Evolutionary conservation across 2,113 vertebrate genomes (phyloP).

Genomic region (Poeciliopsis retropinna): DNA sequence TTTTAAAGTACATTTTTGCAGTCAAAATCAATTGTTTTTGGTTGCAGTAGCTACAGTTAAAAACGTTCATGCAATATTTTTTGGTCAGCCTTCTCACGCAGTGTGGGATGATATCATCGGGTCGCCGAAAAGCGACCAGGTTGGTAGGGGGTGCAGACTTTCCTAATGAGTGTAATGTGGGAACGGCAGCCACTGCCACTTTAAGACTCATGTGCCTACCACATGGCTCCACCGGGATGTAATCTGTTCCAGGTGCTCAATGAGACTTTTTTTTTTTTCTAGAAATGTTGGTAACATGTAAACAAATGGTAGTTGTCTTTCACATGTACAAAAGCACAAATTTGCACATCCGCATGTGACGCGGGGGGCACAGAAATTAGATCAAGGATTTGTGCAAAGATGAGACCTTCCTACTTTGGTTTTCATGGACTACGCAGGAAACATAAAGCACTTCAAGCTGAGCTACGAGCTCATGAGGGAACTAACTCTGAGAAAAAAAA

Average conservation of each 20-base stretch:
- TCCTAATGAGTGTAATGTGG: constrained; percentile 63
- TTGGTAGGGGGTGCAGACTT: constrained; percentile 36
- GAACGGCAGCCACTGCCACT: constrained; percentile 54
- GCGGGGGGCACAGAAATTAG: background rate
- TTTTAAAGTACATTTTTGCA: background rate
- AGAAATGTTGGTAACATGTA: constrained; percentile 5
- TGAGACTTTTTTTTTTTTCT: background rate
- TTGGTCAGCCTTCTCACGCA: constrained; percentile 1
- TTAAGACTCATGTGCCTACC: constrained; percentile 64
- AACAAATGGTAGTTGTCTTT: constrained; percentile 1
- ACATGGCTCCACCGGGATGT: constrained; percentile 55
- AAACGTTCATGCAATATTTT: background rate
- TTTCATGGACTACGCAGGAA: background rate
- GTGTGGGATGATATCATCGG: constrained; percentile 51
- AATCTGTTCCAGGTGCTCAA: constrained; percentile 72
- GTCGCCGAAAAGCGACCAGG: constrained; percentile 13
- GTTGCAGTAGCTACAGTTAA: background rate
- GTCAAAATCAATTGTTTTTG: background rate
- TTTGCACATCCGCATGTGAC: background rate
- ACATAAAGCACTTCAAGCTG: no score
- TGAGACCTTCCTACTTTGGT: background rate
- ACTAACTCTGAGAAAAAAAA: no score
- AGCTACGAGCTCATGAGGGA: no score
- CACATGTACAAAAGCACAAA: background rate
- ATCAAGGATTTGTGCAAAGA: background rate